A percentile compares a stretch with the other conserved stretches of the same genome.
Evolutionary conservation across 1,140 invertebrate species (phyloP).

Genomic region (Aphelinus certus): DNA sequence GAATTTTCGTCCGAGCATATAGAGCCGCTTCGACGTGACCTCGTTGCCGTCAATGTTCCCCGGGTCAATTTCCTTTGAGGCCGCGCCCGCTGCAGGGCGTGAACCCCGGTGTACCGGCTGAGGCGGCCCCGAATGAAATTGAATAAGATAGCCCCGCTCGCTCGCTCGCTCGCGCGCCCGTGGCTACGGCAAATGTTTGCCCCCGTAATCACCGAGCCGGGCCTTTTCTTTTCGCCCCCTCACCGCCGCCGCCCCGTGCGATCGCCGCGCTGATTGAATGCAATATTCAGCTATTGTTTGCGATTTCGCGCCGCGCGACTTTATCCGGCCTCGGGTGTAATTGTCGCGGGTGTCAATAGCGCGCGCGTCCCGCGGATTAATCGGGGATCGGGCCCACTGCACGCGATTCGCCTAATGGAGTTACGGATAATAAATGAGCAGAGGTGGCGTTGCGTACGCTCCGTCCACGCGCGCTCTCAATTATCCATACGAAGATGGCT

Average conservation of each 20-base stretch:
- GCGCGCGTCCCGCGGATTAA: not conserved
- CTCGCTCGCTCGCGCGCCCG: not conserved
- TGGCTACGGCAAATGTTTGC: conserved; percentile 25
- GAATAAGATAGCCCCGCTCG: conserved; percentile 17
- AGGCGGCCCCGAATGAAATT: conserved; percentile 13
- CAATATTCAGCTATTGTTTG: not conserved
- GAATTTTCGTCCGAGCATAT: too few species aligned
- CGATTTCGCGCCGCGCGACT: not conserved
- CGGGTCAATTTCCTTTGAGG: conserved; percentile 11
- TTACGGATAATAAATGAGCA: conserved; percentile 3
- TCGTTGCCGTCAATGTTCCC: not conserved
- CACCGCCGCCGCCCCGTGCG: too few species aligned
- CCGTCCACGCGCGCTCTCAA: too few species aligned
- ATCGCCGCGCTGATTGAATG: too few species aligned
- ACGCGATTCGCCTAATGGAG: not conserved
- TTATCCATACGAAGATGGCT: too few species aligned
- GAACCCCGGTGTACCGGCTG: not conserved
- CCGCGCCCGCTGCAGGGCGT: not conserved
- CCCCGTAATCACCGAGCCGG: conserved; percentile 11
- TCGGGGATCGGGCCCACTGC: not conserved
- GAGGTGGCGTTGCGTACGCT: too few species aligned
- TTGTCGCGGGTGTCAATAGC: not conserved
- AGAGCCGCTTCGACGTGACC: not conserved
- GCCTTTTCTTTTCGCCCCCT: too few species aligned
- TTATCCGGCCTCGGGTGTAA: not conserved